Evolutionary conservation across 2,888 invertebrate species (phyloP).

Genomic region (Xylocampa areola): DNA sequence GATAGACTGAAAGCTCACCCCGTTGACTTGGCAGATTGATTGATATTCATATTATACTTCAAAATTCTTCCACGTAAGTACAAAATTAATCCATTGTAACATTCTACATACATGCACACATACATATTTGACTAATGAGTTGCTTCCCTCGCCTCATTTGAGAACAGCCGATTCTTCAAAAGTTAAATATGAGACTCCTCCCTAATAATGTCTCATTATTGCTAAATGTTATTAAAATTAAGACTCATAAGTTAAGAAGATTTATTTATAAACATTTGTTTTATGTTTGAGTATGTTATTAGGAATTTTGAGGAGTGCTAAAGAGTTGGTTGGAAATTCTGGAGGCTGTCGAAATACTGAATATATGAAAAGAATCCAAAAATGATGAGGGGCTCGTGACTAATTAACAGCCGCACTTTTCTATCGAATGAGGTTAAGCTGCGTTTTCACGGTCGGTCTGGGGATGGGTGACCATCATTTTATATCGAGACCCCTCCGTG

Average conservation of each 20-base stretch:
- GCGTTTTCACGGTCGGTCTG: too few relatives aligned
- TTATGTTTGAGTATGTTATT: conserved; percentile 26
- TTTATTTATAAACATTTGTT: conserved; percentile 58
- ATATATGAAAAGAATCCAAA: too few relatives aligned
- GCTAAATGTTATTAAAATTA: conserved; percentile 80
- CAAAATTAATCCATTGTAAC: conserved; percentile 46
- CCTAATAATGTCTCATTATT: conserved; percentile 86
- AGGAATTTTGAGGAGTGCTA: too few relatives aligned
- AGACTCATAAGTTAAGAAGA: conserved; percentile 57
- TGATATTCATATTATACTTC: background rate
- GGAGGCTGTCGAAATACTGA: too few relatives aligned
- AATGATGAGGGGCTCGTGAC: too few relatives aligned
- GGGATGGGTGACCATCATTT: too few relatives aligned
- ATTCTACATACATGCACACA: conserved; percentile 48
- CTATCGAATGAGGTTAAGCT: too few relatives aligned
- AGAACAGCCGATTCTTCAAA: conserved; percentile 81
- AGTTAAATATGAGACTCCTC: conserved; percentile 80
- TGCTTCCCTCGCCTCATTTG: conserved; percentile 78
- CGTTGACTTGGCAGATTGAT: too few relatives aligned
- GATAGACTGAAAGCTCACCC: too few relatives aligned
- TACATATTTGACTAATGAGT: conserved; percentile 71
- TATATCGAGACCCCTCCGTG: too few relatives aligned
- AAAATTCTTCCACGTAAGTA: conserved; percentile 9
- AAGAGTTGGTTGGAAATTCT: too few relatives aligned
- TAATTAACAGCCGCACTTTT: too few relatives aligned